These are phyloP conservation scores for Paramormyrops kingsleyae DNA, from an alignment of 2,113 vertebrate genomes.

Conservation along the genomic window DNA sequence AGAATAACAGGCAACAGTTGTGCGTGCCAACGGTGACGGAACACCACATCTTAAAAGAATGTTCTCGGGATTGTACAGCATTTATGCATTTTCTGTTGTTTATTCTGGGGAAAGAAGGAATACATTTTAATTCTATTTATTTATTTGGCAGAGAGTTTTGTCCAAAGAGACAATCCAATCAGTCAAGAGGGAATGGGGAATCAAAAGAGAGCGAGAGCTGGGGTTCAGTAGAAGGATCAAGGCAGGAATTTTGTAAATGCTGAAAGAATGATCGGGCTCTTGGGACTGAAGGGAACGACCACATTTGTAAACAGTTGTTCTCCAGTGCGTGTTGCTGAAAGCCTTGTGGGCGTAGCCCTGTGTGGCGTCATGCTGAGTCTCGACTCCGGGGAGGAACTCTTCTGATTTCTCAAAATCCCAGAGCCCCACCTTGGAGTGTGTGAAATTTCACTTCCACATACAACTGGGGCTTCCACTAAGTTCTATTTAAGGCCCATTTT, in stretches of 20 bases:
- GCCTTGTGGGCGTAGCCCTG: background rate
- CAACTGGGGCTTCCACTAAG: background rate
- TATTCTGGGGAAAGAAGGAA: background rate
- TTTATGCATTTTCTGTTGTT: background rate
- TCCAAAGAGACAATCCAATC: background rate
- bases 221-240: background rate
- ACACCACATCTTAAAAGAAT: background rate
- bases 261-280: background rate
- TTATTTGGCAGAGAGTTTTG: background rate
- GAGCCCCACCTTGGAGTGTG: background rate
- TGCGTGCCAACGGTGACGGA: background rate
- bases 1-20: background rate
- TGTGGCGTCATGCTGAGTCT: background rate
- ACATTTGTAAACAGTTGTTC: background rate
- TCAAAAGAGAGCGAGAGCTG: background rate
- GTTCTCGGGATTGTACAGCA: background rate
- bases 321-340: background rate
- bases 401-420: background rate
- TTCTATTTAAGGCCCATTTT: background rate
- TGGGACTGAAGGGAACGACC: background rate
- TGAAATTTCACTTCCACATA: background rate
- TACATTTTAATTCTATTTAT: background rate
- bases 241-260: background rate
- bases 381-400: background rate
- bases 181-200: background rate